Evolutionary conservation across 2,888 invertebrate species (phyloP).

Genomic region (Metacarcinus magister): DNA sequence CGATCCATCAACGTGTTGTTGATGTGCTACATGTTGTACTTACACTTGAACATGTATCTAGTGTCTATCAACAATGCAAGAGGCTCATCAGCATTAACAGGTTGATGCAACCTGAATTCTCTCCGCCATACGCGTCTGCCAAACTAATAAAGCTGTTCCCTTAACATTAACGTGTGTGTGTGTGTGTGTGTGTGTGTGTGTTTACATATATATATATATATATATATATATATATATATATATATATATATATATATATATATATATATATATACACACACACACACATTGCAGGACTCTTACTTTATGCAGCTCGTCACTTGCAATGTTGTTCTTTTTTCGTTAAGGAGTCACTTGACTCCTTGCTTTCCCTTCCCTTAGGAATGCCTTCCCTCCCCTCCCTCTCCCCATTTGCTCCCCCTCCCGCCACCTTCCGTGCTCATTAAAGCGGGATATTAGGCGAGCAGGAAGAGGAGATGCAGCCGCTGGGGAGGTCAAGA

Average conservation of each 20-base stretch:
- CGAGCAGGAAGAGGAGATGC: conserved; percentile 15
- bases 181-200: too few species aligned
- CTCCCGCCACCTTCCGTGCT: conserved; percentile 22
- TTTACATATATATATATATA: too few species aligned
- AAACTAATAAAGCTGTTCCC: background rate
- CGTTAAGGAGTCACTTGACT: background rate
- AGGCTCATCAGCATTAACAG: background rate
- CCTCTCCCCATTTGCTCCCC: background rate
- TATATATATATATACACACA: too few species aligned
- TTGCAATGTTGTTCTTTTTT: background rate
- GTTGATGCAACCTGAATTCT: background rate
- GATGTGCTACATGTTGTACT: background rate
- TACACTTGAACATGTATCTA: background rate
- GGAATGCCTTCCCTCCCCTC: background rate
- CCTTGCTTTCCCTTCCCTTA: background rate
- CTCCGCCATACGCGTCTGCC: background rate
- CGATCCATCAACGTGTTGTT: background rate
- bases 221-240: too few species aligned
- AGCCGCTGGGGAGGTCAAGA: background rate
- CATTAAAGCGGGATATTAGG: conserved; percentile 11
- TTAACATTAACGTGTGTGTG: background rate
- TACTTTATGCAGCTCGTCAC: background rate
- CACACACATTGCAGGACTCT: background rate
- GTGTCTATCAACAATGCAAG: background rate
- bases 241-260: too few species aligned